These are phyloP conservation scores for Eugnorisma glareosa DNA, from an alignment of 2,888 invertebrate species.

Conservation along the genomic window DNA sequence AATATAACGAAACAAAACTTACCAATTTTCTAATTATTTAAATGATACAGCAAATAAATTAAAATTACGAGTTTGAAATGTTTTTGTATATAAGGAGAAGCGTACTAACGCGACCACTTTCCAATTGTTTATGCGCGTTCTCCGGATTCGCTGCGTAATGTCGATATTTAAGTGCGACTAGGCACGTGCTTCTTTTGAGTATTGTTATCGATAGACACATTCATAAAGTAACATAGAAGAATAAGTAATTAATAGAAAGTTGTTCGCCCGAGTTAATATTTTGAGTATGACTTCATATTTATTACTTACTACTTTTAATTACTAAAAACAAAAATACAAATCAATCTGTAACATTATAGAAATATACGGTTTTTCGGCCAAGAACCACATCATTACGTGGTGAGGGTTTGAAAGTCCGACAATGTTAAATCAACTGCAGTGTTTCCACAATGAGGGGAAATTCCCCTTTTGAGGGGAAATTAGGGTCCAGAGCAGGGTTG, in stretches of 20 bases:
- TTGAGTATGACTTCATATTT: neutral
- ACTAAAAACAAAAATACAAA: neutral
- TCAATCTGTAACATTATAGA: neutral
- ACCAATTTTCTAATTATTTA: slow-evolving; percentile 24
- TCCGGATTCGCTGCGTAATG: slow-evolving; percentile 45
- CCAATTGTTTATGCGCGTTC: slow-evolving; percentile 47
- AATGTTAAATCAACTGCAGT: slow-evolving; percentile 20
- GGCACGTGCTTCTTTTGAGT: slow-evolving; percentile 19
- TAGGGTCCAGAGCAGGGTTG: no score
- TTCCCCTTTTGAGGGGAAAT: no score
- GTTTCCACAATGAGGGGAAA: no score
- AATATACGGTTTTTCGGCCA: slow-evolving; percentile 6
- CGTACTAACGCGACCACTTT: slow-evolving; percentile 28
- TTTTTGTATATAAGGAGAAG: neutral
- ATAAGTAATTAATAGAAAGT: neutral
- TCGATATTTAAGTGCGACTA: slow-evolving; percentile 44
- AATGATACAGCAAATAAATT: slow-evolving; percentile 5
- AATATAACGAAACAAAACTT: slow-evolving; percentile 24
- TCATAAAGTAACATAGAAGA: neutral
- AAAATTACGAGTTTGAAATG: slow-evolving; percentile 29
- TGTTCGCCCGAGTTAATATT: neutral
- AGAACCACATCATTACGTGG: neutral
- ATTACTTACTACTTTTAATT: neutral
- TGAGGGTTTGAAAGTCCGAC: neutral
- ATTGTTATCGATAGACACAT: slow-evolving; percentile 30